Evolutionary conservation across 2,888 invertebrate genomes (phyloP).

Genomic region (Drosophila ustulata): DNA sequence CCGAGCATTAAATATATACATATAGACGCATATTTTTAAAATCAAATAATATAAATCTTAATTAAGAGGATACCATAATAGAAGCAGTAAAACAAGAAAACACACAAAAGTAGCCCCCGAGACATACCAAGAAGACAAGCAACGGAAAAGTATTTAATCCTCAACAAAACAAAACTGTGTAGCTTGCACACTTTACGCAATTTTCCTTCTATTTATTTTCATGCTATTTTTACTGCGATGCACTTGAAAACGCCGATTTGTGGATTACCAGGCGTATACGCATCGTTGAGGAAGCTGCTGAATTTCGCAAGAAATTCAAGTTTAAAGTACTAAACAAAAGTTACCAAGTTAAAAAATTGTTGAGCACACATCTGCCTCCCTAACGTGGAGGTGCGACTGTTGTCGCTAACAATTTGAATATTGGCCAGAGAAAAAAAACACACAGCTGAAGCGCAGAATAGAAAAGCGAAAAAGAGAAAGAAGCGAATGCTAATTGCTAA

Average conservation of each 20-base stretch:
- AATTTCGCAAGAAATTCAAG: slow-evolving; percentile 63
- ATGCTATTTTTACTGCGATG: slow-evolving; percentile 30
- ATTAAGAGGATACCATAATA: slow-evolving; percentile 63
- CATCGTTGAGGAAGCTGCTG: slow-evolving; percentile 48
- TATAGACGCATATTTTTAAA: slow-evolving; percentile 70
- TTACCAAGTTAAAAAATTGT: slow-evolving; percentile 39
- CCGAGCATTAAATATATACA: slow-evolving; percentile 59
- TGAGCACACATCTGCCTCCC: slow-evolving; percentile 76
- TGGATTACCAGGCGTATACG: slow-evolving; percentile 83
- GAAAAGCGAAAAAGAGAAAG: slow-evolving; percentile 39
- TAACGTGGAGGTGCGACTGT: slow-evolving; percentile 72
- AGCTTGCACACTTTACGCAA: slow-evolving; percentile 21
- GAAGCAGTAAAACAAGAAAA: slow-evolving; percentile 56
- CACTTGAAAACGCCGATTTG: slow-evolving; percentile 74
- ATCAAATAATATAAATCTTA: slow-evolving; percentile 64
- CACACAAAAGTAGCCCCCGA: slow-evolving; percentile 37
- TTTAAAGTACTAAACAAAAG: slow-evolving; percentile 31
- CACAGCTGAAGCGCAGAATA: slow-evolving; percentile 33
- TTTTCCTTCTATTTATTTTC: slow-evolving; percentile 38
- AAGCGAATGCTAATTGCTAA: slow-evolving; percentile 71
- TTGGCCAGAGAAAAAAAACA: slow-evolving; percentile 17
- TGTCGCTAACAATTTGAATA: slow-evolving; percentile 55
- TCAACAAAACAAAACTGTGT: slow-evolving; percentile 32
- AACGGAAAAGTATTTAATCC: slow-evolving; percentile 51
- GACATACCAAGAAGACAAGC: slow-evolving; percentile 32